phyloP scores from a whole-genome alignment of 2,113 vertebrate genomes.

The Hemicordylus capensis region DNA sequence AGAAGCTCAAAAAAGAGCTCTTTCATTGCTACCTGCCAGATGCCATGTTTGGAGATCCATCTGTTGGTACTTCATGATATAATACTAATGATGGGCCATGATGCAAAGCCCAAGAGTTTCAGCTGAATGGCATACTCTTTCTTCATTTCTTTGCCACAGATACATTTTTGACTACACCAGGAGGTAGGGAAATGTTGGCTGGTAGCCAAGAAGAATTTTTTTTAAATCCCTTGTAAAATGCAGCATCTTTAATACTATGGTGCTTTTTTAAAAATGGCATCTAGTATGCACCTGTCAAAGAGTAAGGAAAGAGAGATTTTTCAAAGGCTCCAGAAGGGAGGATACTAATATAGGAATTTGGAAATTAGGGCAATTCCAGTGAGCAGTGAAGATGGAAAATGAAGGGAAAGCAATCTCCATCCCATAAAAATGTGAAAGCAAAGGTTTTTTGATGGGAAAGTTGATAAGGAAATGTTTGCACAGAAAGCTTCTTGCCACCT shows the following conservation, averaged over 20 bases:
- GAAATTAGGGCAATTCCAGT: neutral
- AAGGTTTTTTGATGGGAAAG: neutral
- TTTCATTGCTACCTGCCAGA: neutral
- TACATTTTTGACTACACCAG: neutral
- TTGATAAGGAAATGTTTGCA: neutral
- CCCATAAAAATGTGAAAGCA: too few relatives aligned
- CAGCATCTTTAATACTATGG: neutral
- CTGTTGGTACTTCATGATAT: conserved; percentile 1
- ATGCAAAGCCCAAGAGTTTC: neutral
- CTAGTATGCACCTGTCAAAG: neutral
- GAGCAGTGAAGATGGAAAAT: neutral
- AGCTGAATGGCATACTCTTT: neutral
- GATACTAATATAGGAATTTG: neutral
- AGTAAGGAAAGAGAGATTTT: neutral
- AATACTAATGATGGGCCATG: neutral
- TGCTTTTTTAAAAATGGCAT: neutral
- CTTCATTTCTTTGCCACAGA: neutral
- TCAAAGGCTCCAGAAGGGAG: neutral
- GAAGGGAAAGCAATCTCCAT: too few relatives aligned
- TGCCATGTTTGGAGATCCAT: conserved; percentile 13
- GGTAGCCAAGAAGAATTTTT: neutral
- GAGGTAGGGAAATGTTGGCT: neutral
- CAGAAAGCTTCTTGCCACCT: neutral
- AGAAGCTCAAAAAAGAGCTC: neutral
- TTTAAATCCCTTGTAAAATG: neutral